Evolutionary conservation across 2,113 vertebrate species (phyloP), one percentile per base, ranked within the genome.

Genomic region (Rhea americana): DNA sequence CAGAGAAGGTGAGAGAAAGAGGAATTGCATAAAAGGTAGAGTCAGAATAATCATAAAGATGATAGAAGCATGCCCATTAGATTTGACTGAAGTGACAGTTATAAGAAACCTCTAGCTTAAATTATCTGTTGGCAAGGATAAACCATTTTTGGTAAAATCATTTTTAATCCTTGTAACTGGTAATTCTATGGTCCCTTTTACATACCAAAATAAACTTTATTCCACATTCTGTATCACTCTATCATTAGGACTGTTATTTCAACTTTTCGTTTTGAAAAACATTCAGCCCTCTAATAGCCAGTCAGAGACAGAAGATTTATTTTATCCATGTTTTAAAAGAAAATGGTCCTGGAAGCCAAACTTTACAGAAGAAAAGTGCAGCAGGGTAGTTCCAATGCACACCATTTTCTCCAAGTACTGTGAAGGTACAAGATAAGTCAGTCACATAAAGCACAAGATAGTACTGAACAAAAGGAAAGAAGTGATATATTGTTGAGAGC

Each of bases 121-220:
- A 90, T 91, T 91, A 94, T 83, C 88, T 88, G 5, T 55, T 95
- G 90, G 77, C 88, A 94, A 86, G 73, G 61, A 72, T 18, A 91
- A 91, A 59, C 21, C 12, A 11, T 88, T 91, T 93, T 90, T 91
- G 37, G 51, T 93, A 78, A 84, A 91, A 93, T 61, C 4, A 39
- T 81, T 94, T 96, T 94, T 90, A 93, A 86, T 91, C 82, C 68
- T 41, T 59, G 26, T 63, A 94, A 82, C 39, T 94, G 93, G 85
- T 90, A 94, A 71, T 94, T 95, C 73, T 65, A 86, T 71, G 80
- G 76, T 39, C 51, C 37, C 48, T 47, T 91, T 75, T 78, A 19
- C 88, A 83, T 96, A 93, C 73, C 93, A 94, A 95, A 96, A 96
- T 91, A 96, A 96, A 91, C 82, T 90, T 91, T 94, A 79, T 91